A percentile compares a stretch with the other conserved stretches of the same genome.
These are phyloP conservation scores for Nipponia nippon DNA, from an alignment of 2,113 vertebrate species.

Conservation along the genomic window DNA sequence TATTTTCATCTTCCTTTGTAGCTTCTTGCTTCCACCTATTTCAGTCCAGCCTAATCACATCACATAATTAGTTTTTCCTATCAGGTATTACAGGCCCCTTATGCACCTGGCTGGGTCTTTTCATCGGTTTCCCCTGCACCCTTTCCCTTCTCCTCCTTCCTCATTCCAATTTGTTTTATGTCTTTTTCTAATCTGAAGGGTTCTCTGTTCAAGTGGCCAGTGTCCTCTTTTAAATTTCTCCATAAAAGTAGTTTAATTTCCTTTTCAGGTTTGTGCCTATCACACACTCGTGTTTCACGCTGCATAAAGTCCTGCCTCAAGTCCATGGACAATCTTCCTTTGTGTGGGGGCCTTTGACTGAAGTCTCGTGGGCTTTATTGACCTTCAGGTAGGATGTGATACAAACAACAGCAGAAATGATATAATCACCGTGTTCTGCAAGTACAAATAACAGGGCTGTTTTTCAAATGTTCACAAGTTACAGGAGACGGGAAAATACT, in stretches of 20 bases:
- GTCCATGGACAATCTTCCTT: background rate
- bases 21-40: background rate
- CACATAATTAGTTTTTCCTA: background rate
- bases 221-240: background rate
- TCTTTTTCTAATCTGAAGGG: background rate
- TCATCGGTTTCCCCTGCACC: fast-evolving
- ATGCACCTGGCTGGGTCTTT: background rate
- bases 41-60: background rate
- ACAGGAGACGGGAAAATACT: background rate
- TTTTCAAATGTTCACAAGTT: background rate
- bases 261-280: background rate
- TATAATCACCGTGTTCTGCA: background rate
- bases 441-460: background rate
- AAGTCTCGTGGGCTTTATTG: background rate
- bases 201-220: background rate
- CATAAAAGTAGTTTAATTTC: background rate
- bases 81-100: background rate
- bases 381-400: background rate
- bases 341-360: background rate
- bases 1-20: background rate
- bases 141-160: background rate
- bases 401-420: background rate
- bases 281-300: background rate
- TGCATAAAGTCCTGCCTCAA: background rate
- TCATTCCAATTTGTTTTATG: background rate